These are phyloP conservation scores for Drosophila falleni DNA, from an alignment of 2,888 invertebrate species.

Conservation along the genomic window DNA sequence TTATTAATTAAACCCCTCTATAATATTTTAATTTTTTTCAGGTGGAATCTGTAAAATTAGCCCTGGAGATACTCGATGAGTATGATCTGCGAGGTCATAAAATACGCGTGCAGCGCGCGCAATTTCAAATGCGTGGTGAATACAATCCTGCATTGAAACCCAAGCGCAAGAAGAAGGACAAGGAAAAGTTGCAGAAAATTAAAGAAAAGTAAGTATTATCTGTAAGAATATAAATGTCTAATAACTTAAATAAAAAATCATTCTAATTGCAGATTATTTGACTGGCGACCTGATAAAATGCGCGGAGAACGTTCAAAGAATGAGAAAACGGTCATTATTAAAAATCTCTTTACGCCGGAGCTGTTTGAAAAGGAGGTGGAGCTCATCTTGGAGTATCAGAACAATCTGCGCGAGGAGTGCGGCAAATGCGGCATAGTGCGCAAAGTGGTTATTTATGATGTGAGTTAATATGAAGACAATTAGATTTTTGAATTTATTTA, in stretches of 20 bases:
- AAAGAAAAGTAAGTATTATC: conserved; percentile 90
- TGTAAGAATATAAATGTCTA: neutral
- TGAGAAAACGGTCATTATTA: conserved; percentile 96
- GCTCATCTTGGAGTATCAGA: conserved; percentile 95
- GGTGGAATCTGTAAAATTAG: conserved; percentile 97
- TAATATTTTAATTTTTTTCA: conserved; percentile 80
- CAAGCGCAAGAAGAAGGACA: conserved; percentile 95
- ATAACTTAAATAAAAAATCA: neutral
- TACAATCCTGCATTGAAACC: conserved; percentile 97
- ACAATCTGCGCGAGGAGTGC: conserved; percentile 95
- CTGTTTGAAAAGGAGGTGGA: conserved; percentile 96
- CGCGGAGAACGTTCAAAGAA: conserved; percentile 94
- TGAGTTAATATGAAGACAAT: conserved; percentile 85
- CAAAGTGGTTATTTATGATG: conserved; percentile 96
- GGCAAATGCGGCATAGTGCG: conserved; percentile 95
- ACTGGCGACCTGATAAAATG: conserved; percentile 98
- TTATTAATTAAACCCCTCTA: too few species aligned
- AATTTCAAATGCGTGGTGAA: conserved; percentile 96
- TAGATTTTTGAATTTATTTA: accelerated
- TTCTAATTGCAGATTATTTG: conserved; percentile 89
- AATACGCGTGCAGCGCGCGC: conserved; percentile 95
- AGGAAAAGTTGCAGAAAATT: conserved; percentile 95
- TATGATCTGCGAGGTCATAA: conserved; percentile 91
- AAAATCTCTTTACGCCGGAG: conserved; percentile 95
- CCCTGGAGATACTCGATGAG: conserved; percentile 96